Conservation (phyloP, 2,113 vertebrate genomes). For the Saguinus imperator region DNA sequence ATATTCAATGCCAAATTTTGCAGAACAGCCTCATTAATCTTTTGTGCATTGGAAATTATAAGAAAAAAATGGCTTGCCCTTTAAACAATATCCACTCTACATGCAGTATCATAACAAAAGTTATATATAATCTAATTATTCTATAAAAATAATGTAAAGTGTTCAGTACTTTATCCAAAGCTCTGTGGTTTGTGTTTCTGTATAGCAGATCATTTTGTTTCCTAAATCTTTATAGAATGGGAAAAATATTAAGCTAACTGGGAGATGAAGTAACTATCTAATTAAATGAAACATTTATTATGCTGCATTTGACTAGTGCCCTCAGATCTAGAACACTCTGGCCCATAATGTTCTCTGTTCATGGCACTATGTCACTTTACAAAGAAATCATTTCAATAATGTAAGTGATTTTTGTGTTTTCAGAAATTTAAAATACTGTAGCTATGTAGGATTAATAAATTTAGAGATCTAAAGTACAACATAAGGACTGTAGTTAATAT, state of each 20-base stretch:
- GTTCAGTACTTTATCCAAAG: constrained; percentile 5
- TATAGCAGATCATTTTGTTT: constrained; percentile 2
- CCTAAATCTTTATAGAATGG: constrained; percentile 6
- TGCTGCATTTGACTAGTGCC: background rate
- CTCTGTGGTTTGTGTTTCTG: background rate
- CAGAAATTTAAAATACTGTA: constrained; percentile 10
- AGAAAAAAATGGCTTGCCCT: constrained; percentile 64
- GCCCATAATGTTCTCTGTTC: background rate
- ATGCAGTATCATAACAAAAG: background rate
- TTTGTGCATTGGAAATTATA: constrained; percentile 72
- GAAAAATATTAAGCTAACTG: constrained; percentile 4
- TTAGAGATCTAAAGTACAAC: background rate
- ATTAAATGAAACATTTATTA: constrained; percentile 12
- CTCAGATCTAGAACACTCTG: background rate
- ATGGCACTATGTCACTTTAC: background rate
- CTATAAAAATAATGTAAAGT: background rate
- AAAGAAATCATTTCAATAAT: background rate
- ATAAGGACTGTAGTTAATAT: background rate
- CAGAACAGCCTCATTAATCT: constrained; percentile 72
- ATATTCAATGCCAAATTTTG: constrained; percentile 74
- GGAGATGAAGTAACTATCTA: background rate
- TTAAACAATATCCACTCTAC: constrained; percentile 58
- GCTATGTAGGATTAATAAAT: background rate
- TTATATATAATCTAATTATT: background rate
- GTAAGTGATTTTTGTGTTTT: background rate